phyloP scores from a whole-genome alignment of 2,113 vertebrate genomes.

The Pipa parva region DNA sequence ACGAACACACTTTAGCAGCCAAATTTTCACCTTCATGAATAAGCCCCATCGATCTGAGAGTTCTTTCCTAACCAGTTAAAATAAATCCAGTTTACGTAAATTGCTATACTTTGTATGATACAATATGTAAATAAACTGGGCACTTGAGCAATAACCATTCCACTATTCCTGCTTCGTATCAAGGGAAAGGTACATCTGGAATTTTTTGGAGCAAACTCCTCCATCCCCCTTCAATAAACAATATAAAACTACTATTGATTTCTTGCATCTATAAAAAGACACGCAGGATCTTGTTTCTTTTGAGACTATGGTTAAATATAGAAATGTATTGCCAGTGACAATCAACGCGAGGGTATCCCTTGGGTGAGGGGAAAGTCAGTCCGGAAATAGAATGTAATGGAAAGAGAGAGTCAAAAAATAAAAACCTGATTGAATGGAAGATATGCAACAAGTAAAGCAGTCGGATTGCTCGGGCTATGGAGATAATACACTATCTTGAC shows the following conservation, averaged over 20 bases:
- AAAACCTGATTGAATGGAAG: not conserved
- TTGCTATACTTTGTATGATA: too few relatives aligned
- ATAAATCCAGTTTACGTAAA: too few relatives aligned
- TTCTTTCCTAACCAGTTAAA: too few relatives aligned
- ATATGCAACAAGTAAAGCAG: not conserved
- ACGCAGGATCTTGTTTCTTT: not conserved
- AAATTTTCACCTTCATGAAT: too few relatives aligned
- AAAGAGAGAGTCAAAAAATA: not conserved
- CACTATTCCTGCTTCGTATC: too few relatives aligned
- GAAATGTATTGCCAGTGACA: not conserved
- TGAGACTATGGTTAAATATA: constrained; percentile 12
- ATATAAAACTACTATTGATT: constrained; percentile 26
- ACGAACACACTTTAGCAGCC: too few relatives aligned
- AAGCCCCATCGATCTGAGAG: too few relatives aligned
- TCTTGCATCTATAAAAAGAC: constrained; percentile 10
- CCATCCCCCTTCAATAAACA: constrained; percentile 2
- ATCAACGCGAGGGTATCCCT: constrained; percentile 16
- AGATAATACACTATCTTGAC: constrained; percentile 4
- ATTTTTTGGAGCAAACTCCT: not conserved
- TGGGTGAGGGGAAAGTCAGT: not conserved
- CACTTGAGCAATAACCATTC: too few relatives aligned
- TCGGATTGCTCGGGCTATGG: not conserved
- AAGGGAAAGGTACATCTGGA: not conserved
- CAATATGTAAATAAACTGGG: too few relatives aligned
- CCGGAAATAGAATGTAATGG: not conserved